Conservation (phyloP, 2,888 invertebrate genomes). For the Ectobius pallidus region DNA sequence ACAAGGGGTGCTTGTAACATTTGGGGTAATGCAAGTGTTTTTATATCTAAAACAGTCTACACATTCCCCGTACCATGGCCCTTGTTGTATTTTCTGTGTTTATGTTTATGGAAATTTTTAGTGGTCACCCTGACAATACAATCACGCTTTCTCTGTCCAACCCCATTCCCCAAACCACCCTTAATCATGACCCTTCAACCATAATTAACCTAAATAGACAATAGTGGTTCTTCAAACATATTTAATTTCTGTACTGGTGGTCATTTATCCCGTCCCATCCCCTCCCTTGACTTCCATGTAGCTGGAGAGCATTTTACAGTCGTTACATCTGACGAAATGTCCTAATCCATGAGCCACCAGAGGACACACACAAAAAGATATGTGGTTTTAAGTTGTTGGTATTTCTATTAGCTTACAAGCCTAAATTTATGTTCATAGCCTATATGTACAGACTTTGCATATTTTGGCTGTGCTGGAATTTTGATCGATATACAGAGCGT, state of each 20-base stretch:
- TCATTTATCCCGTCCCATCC: background rate
- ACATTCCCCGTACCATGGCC: background rate
- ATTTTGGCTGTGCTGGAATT: too few relatives aligned
- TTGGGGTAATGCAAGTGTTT: conserved; percentile 25
- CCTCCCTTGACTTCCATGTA: background rate
- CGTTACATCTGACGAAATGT: background rate
- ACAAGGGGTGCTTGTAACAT: background rate
- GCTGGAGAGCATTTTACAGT: conserved; percentile 19
- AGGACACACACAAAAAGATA: too few relatives aligned
- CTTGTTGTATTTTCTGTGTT: conserved; percentile 21
- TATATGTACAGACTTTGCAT: too few relatives aligned
- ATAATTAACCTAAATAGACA: conserved; percentile 24
- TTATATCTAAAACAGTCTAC: background rate
- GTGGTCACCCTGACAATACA: conserved; percentile 17
- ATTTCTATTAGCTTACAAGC: too few relatives aligned
- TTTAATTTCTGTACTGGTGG: conserved; percentile 14
- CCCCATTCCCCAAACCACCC: background rate
- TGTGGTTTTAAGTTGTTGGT: too few relatives aligned
- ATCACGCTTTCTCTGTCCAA: conserved; percentile 14
- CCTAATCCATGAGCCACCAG: too few relatives aligned
- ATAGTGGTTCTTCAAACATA: conserved; percentile 28
- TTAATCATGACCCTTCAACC: conserved; percentile 23
- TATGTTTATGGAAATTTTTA: conserved; percentile 30
- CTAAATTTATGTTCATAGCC: too few relatives aligned
- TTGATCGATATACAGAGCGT: too few relatives aligned